Percentiles rank a stretch among this genome's conserved stretches.
phyloP scores from a whole-genome alignment of 2,888 invertebrate genomes.

The Eurytoma californica region DNA sequence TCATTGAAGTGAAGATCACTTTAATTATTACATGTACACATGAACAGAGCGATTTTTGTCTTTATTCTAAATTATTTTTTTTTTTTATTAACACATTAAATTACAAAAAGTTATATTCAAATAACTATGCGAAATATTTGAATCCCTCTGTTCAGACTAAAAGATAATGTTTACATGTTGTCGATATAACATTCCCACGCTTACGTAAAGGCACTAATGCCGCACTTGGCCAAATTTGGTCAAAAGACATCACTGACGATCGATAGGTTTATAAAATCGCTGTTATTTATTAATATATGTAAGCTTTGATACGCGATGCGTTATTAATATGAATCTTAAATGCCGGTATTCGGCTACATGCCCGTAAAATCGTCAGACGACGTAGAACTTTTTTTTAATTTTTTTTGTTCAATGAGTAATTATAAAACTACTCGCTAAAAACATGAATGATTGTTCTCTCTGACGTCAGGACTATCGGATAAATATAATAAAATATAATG shows the following conservation, averaged over 20 bases:
- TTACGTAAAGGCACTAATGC: slow-evolving; percentile 75
- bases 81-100: not conserved
- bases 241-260: slow-evolving; percentile 66
- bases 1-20: slow-evolving; percentile 59
- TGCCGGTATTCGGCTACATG: slow-evolving; percentile 30
- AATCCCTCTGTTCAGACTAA: slow-evolving; percentile 68
- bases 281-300: slow-evolving; percentile 48
- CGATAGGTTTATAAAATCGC: slow-evolving; percentile 59
- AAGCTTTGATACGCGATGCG: slow-evolving; percentile 52
- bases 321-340: slow-evolving; percentile 51
- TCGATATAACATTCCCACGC: slow-evolving; percentile 75
- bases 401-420: slow-evolving; percentile 33
- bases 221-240: slow-evolving; percentile 72
- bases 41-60: slow-evolving; percentile 67
- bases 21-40: slow-evolving; percentile 63
- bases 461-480: slow-evolving; percentile 55
- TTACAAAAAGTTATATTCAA: no score
- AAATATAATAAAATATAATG: slow-evolving; percentile 23
- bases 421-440: slow-evolving; percentile 42
- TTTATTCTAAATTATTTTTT: not conserved
- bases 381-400: slow-evolving; percentile 19
- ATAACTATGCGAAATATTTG: not conserved
- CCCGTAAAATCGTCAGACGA: slow-evolving; percentile 33
- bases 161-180: slow-evolving; percentile 73
- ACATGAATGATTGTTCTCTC: slow-evolving; percentile 52